Conservation (phyloP, 2,888 invertebrate species). For the Monochamus alternatus region DNA sequence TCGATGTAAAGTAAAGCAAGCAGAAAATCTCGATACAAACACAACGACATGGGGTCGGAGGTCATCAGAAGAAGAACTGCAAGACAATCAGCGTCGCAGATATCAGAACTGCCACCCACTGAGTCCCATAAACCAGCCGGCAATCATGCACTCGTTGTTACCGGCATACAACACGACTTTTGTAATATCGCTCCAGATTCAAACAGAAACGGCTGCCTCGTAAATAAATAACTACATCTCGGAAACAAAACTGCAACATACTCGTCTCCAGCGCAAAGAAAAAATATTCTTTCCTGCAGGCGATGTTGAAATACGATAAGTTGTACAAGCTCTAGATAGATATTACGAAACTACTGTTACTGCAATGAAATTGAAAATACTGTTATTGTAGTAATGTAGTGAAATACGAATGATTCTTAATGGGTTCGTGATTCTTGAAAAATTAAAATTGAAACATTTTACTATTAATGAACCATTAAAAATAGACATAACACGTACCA, state of each 20-base stretch:
- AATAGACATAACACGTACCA: no score
- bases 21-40: conserved; percentile 51
- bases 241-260: conserved; percentile 59
- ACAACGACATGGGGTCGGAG: conserved; percentile 49
- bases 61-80: conserved; percentile 56
- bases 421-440: no score
- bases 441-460: no score
- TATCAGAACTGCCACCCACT: conserved; percentile 61
- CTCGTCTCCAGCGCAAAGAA: conserved; percentile 53
- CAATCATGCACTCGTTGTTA: conserved; percentile 62
- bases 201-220: conserved; percentile 55
- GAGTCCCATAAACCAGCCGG: conserved; percentile 61
- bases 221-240: conserved; percentile 60
- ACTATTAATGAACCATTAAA: no score
- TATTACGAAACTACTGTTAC: no score
- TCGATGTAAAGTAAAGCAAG: conserved; percentile 46
- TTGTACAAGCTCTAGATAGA: no score
- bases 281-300: conserved; percentile 39
- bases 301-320: not conserved
- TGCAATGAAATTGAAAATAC: no score
- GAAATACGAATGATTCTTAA: no score
- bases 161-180: conserved; percentile 61
- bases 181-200: conserved; percentile 61
- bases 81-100: conserved; percentile 57
- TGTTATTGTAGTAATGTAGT: no score